Evolutionary conservation across 2,888 invertebrate species (phyloP).

Genomic region (Cylloceria caligata): DNA sequence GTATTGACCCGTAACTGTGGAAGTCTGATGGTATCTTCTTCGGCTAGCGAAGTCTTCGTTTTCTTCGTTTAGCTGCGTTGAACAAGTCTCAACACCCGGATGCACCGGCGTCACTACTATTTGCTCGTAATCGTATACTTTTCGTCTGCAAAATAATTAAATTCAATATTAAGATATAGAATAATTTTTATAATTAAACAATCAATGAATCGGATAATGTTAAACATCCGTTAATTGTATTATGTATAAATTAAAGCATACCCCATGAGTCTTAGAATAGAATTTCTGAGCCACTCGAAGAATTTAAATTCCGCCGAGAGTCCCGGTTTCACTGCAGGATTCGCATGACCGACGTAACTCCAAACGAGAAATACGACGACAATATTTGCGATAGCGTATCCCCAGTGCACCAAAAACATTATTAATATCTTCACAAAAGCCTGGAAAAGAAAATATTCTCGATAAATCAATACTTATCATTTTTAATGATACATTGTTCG

Average conservation of each 20-base stretch:
- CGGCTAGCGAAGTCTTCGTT: constrained; percentile 97
- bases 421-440: constrained; percentile 94
- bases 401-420: constrained; percentile 97
- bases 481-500: neutral
- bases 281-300: constrained; percentile 91
- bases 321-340: constrained; percentile 98
- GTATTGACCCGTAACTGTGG: constrained; percentile 91
- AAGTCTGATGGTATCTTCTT: constrained; percentile 96
- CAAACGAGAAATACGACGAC: constrained; percentile 93
- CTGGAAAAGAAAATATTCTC: constrained; percentile 86
- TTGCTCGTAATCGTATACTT: constrained; percentile 93
- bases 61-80: constrained; percentile 96
- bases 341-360: constrained; percentile 97
- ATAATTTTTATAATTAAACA: neutral
- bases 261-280: constrained; percentile 91
- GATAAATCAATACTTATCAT: neutral
- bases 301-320: constrained; percentile 93
- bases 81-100: constrained; percentile 91
- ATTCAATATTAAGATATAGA: constrained; percentile 30
- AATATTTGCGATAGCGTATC: constrained; percentile 94
- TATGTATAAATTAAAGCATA: constrained; percentile 83
- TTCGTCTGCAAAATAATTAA: constrained; percentile 86
- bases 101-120: constrained; percentile 94
- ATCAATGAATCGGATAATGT: neutral
- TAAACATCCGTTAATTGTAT: neutral